Base-by-base conservation (phyloP, 2,888 invertebrate genomes). In the Eulithis testata region DNA sequence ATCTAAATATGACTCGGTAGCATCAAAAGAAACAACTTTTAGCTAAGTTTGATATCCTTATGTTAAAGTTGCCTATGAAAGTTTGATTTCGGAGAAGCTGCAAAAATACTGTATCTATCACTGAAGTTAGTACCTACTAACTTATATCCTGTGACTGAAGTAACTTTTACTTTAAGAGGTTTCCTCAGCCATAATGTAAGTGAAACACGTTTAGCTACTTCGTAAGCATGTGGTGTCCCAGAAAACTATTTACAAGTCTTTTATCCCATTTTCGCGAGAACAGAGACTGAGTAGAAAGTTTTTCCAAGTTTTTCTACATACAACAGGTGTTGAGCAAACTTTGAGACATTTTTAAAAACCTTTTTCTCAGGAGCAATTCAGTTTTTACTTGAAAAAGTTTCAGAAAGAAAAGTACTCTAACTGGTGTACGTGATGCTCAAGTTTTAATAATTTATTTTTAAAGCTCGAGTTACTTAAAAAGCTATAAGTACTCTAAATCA, bases 211-310 rank as follows among this genome's bases (percentile, higher is more conserved):
- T 88, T 89, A 40, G 40, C 40, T 40, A 87, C 87, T 87, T 83
- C 71, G 79, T 82, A 80, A 88, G 76, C 91, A 90, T 91, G 87
- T 90, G 92, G 88, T 87, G 90, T 82, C 85, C 87, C 83, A 87
- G 84, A 88, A 68, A 92, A 92, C 91, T 91, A 91, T 91, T 89
- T 85, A 83, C 83, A 85, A 91, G 89, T 91, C 88, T 90, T 88
- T 92, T 90, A 91, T 90, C 91, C 84, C 88, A 87, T 90, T 90
- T 90, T 89, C 85, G 79, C 81, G 80, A 79, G 76, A 76, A 77
- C 75, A 58, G 21, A 72, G 45, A 72, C 74, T 85, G 86, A 92
- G 92, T 92, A 88, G 86, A 90, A 92, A 92, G 92, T 93, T 92
- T 79, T 63, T 70, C 75, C 70, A 88, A 90, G 83, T 88, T 88